Conservation (phyloP, 2,797 vertebrate species). For the Acipenser oxyrinchus region DNA sequence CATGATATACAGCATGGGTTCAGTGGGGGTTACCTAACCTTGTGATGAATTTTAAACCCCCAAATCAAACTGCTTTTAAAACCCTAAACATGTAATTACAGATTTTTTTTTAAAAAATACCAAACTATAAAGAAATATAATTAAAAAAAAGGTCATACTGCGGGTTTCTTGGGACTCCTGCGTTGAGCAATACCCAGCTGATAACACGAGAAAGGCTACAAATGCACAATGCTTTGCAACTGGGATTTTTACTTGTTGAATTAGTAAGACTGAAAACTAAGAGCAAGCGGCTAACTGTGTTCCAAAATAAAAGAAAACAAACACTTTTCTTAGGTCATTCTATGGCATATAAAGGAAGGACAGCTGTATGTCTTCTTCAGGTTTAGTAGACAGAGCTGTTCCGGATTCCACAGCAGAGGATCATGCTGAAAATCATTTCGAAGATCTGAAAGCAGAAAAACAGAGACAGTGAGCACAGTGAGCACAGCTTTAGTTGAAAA, state of each 20-base stretch:
- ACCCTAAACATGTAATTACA: background rate
- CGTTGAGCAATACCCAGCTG: background rate
- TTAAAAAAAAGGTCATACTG: background rate
- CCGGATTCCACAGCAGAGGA: conserved; percentile 88
- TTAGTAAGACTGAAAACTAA: background rate
- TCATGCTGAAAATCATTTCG: conserved; percentile 96
- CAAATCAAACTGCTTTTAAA: background rate
- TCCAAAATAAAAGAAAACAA: background rate
- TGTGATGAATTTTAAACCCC: background rate
- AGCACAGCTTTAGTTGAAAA: too few species aligned
- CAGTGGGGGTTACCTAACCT: too few species aligned
- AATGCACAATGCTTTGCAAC: conserved; percentile 1
- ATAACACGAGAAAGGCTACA: background rate
- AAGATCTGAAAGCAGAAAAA: conserved; percentile 66
- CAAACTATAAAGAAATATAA: background rate
- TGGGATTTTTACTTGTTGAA: background rate
- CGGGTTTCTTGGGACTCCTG: background rate
- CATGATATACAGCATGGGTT: too few species aligned
- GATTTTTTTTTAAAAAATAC: background rate
- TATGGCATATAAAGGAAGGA: conserved; percentile 10
- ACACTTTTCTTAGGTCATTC: conserved; percentile 21
- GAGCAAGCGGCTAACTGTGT: background rate
- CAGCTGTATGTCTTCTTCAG: conserved; percentile 15
- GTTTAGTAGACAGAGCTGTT: conserved; percentile 84
- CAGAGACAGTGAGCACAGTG: conserved; percentile 3